These are phyloP conservation scores for Troides oblongomaculatus DNA, from an alignment of 2,888 invertebrate species.

Conservation along the genomic window DNA sequence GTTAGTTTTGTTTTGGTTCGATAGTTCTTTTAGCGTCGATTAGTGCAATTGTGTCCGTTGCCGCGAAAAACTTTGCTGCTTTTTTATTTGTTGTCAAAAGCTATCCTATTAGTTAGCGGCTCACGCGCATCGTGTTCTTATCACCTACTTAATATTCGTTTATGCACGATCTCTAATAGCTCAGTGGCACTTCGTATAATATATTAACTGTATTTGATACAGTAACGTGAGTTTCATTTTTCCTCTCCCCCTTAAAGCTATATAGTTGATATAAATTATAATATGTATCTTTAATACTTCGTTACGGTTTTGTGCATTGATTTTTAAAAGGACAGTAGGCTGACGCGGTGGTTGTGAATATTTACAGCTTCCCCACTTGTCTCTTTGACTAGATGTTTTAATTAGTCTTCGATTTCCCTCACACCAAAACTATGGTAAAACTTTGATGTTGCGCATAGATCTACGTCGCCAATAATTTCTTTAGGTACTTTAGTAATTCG, in stretches of 20 bases:
- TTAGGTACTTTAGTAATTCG: background rate
- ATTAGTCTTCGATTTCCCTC: conserved; percentile 22
- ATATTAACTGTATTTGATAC: conserved; percentile 69
- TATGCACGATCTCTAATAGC: conserved; percentile 37
- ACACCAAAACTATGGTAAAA: conserved; percentile 23
- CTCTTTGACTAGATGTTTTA: conserved; percentile 62
- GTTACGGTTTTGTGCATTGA: conserved; percentile 63
- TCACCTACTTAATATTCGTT: conserved; percentile 25
- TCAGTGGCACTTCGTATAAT: conserved; percentile 65
- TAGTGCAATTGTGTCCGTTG: conserved; percentile 9
- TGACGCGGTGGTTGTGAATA: conserved; percentile 46
- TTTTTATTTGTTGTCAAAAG: conserved; percentile 21
- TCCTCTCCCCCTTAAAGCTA: conserved; percentile 64
- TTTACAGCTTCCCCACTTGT: conserved; percentile 51
- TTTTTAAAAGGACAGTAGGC: conserved; percentile 35
- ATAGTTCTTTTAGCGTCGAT: conserved; percentile 4
- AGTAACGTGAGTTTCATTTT: conserved; percentile 61
- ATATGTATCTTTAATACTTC: conserved; percentile 73
- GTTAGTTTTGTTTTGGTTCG: background rate
- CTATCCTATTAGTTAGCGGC: conserved; percentile 25
- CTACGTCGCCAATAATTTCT: conserved; percentile 7
- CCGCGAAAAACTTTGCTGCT: conserved; percentile 6
- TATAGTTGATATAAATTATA: conserved; percentile 62
- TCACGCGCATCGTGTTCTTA: conserved; percentile 19
- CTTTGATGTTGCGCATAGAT: conserved; percentile 8